Evolutionary conservation across 2,888 invertebrate species (phyloP).

Genomic region (Crematogaster levior): DNA sequence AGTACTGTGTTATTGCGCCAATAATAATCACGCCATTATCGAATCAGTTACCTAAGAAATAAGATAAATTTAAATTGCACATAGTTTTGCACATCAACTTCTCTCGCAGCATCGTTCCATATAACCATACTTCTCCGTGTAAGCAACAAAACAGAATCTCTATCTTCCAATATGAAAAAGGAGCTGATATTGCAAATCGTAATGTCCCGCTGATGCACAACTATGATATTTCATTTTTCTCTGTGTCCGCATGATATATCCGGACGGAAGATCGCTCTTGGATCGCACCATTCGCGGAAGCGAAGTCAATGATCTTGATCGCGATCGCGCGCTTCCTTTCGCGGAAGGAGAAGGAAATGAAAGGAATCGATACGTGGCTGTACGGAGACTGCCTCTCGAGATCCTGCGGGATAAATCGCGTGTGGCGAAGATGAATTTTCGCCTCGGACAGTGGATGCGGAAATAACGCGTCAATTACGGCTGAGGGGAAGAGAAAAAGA

Average conservation of each 20-base stretch:
- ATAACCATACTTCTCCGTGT: neutral
- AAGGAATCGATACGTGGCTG: constrained; percentile 7
- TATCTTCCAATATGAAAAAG: constrained; percentile 5
- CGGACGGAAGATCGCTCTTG: constrained; percentile 75
- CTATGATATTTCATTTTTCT: constrained; percentile 72
- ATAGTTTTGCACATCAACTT: neutral
- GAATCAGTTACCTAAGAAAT: neutral
- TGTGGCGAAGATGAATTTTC: constrained; percentile 42
- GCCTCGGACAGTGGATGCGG: constrained; percentile 52
- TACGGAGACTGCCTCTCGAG: constrained; percentile 10
- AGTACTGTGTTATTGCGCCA: neutral
- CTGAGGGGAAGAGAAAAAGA: neutral
- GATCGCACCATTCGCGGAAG: constrained; percentile 79
- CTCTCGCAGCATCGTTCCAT: neutral
- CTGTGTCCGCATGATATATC: constrained; percentile 74
- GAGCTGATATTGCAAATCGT: constrained; percentile 55
- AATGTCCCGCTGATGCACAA: constrained; percentile 73
- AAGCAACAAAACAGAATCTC: neutral
- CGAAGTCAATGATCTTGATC: constrained; percentile 82
- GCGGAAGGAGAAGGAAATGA: neutral
- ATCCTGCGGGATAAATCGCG: constrained; percentile 44
- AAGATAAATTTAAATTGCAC: constrained; percentile 27
- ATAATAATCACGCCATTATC: neutral
- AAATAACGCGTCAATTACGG: constrained; percentile 69
- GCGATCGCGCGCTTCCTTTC: constrained; percentile 72